These are phyloP conservation scores for Probosciger aterrimus DNA, from an alignment of 2,113 vertebrate genomes.

Conservation along the genomic window DNA sequence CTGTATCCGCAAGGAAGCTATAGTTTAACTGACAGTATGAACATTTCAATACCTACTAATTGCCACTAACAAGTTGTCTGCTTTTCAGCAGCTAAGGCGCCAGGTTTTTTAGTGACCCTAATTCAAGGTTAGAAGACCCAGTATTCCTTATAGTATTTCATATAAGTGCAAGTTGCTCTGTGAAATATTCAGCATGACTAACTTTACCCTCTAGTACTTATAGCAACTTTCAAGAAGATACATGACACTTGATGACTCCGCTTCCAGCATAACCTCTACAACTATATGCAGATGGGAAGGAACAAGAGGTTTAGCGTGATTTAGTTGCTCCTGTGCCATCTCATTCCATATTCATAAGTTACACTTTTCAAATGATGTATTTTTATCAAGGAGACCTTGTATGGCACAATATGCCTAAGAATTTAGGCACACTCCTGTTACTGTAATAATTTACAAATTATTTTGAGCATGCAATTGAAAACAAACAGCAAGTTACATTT, in stretches of 20 bases:
- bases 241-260: neutral
- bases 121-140: neutral
- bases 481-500: neutral
- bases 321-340: neutral
- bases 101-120: neutral
- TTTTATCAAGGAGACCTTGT: neutral
- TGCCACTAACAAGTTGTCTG: neutral
- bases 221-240: neutral
- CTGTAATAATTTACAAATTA: neutral
- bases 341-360: constrained; percentile 1
- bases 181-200: neutral
- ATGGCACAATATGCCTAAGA: neutral
- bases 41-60: neutral
- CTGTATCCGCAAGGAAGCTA: neutral
- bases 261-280: neutral
- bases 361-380: neutral
- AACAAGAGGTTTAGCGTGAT: neutral
- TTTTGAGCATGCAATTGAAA: neutral
- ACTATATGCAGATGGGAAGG: neutral
- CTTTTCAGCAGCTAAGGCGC: neutral
- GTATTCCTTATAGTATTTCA: neutral
- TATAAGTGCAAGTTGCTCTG: neutral
- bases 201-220: neutral
- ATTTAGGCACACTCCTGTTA: neutral
- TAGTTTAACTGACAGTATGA: accelerated